These are phyloP conservation scores for Sebastes glaucus DNA, from an alignment of 2,797 vertebrate genomes.

Conservation along the genomic window DNA sequence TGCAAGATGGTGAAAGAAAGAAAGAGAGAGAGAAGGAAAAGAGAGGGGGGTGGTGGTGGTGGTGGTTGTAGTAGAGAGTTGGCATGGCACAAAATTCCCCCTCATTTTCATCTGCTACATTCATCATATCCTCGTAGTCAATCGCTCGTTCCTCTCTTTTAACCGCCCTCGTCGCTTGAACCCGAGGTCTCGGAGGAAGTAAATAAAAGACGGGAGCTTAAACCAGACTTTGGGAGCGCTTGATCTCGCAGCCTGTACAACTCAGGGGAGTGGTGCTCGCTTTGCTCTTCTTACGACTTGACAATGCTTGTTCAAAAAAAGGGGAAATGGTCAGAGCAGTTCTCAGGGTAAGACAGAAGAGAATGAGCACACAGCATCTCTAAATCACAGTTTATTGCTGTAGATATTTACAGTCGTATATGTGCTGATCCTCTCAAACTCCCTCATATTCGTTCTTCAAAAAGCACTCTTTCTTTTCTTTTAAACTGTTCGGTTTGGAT, in stretches of 20 bases:
- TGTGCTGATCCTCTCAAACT: not conserved
- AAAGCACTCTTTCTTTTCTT: not conserved
- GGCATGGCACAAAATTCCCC: conserved; percentile 73
- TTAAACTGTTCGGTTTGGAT: not conserved
- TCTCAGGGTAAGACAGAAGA: not conserved
- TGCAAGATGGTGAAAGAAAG: conserved; percentile 79
- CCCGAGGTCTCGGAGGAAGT: conserved; percentile 37
- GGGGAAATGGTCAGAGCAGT: not conserved
- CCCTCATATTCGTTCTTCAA: not conserved
- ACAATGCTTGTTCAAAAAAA: not conserved
- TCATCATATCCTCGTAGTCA: conserved; percentile 55
- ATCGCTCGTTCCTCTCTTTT: not conserved
- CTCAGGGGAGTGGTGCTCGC: conserved; percentile 11
- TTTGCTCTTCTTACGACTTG: not conserved
- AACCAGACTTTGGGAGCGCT: conserved; percentile 8
- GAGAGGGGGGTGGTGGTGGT: not conserved
- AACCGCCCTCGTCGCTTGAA: conserved; percentile 16
- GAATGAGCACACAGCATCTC: not conserved
- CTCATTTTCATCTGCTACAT: conserved; percentile 66
- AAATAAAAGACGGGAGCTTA: conserved; percentile 41
- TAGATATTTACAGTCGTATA: accelerated
- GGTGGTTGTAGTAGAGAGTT: conserved; percentile 46
- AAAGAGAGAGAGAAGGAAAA: conserved; percentile 9
- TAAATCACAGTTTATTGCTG: not conserved
- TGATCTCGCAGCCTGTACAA: conserved; percentile 25